Evolutionary conservation across 2,113 vertebrate genomes (phyloP), one percentile per base, ranked within the genome.

Genomic region (Scartelaos histophorus): DNA sequence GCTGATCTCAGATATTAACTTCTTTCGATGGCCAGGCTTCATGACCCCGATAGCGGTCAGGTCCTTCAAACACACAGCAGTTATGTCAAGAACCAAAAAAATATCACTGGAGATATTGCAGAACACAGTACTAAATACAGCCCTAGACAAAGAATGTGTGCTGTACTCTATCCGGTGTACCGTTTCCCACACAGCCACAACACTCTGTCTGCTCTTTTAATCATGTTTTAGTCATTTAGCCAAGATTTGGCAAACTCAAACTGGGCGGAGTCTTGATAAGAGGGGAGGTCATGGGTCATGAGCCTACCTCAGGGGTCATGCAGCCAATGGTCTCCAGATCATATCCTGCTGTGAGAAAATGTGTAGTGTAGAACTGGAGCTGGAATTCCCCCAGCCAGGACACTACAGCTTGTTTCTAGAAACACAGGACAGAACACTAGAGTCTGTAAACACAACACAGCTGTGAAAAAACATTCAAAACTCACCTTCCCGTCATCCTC

Each of bases 11-110:
- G 97, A 95, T 0, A 93, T 92, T 17, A 99, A 95, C 91, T 99
- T 99, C 93, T 99, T 99, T 71, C 97, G 92, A 91, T 99, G 98
- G 43, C 98, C 98, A 0, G 98, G 98, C 86, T 99, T 99, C 87
- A 97, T 98, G 84, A 99, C 97, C 1, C 97, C 97, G 0, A 99
- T 98, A 65, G 96, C 96, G 0, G 96, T 98, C 82, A 99, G 95
- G 88, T 98, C 98, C 98, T 98, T 89, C 47, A 89, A 9, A 87
- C 11, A 75, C 70, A 92, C 80, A 79, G 65, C 64, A 83, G 56
- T 74, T 62, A 72, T 54, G 60, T 64, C 43, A 70, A 57, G 45
- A 74, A 74, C 45, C 58, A 74, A 70, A 16, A 61, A 19, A 46
- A 66, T 75, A 56, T 70, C 69, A 85, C 68, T 62, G 25, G 72